phyloP scores from a whole-genome alignment of 2,113 vertebrate genomes.

The Hylia prasina region DNA sequence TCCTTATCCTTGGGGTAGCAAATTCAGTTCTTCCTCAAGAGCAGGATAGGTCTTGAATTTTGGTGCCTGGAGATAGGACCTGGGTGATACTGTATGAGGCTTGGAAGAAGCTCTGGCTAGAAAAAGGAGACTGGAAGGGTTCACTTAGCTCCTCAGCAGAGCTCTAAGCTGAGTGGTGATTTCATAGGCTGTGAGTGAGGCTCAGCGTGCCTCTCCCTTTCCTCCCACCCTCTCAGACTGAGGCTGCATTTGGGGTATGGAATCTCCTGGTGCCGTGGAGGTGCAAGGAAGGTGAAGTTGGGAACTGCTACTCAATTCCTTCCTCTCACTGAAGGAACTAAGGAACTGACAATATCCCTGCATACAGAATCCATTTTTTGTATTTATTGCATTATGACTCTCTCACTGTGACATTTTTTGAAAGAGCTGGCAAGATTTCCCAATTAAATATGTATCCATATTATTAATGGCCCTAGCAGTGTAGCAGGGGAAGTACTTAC shows the following conservation, averaged over 20 bases:
- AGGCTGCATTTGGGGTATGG: background rate
- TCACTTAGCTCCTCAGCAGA: background rate
- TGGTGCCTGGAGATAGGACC: background rate
- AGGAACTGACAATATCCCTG: background rate
- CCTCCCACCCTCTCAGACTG: rapidly evolving
- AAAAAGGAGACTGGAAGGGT: background rate
- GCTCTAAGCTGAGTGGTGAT: background rate
- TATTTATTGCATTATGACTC: background rate
- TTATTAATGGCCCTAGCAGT: background rate
- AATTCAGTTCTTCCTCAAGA: background rate
- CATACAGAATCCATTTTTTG: background rate
- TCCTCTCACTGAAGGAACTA: background rate
- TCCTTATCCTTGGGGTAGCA: background rate
- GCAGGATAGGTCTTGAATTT: background rate
- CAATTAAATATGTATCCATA: background rate
- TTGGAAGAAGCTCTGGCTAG: background rate
- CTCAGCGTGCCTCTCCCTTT: background rate
- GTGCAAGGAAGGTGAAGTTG: background rate
- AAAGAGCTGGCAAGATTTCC: background rate
- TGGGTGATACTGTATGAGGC: background rate
- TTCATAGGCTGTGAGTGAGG: background rate
- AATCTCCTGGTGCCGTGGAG: background rate
- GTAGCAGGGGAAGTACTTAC: background rate
- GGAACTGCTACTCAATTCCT: background rate
- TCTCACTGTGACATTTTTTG: background rate